These are phyloP conservation scores for Whitmania pigra DNA, from an alignment of 1,140 invertebrate species.

Conservation along the genomic window DNA sequence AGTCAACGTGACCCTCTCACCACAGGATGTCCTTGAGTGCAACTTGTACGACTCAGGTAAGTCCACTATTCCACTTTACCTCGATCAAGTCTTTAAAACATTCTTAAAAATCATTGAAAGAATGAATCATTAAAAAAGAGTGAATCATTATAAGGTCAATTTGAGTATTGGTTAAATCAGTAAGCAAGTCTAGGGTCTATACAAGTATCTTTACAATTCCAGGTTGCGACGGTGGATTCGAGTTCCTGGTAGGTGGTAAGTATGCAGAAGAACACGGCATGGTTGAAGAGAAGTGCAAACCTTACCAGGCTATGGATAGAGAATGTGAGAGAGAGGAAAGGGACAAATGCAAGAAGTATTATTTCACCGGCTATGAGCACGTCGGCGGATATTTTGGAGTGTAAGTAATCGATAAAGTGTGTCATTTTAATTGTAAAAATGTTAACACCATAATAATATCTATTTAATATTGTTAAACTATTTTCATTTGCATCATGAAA, in stretches of 20 bases:
- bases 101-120: too few species aligned
- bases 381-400: constrained; percentile 46
- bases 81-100: too few species aligned
- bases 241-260: constrained; percentile 47
- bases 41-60: too few species aligned
- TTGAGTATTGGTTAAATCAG: too few species aligned
- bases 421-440: too few species aligned
- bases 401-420: constrained; percentile 16
- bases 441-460: too few species aligned
- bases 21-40: constrained; percentile 35
- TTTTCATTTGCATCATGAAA: too few species aligned
- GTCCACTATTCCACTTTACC: too few species aligned
- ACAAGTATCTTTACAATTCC: background rate
- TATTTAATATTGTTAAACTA: too few species aligned
- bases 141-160: too few species aligned
- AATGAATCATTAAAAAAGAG: too few species aligned
- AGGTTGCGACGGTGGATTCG: background rate
- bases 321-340: constrained; percentile 32
- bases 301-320: constrained; percentile 40
- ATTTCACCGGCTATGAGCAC: constrained; percentile 44
- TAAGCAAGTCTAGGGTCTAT: too few species aligned
- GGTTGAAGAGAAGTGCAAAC: constrained; percentile 44
- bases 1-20: constrained; percentile 38
- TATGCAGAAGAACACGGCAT: constrained; percentile 47
- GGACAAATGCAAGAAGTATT: constrained; percentile 36